Conservation (phyloP, 92 coral and sea anemone genomes). For the Epizoanthus ramosus region DNA sequence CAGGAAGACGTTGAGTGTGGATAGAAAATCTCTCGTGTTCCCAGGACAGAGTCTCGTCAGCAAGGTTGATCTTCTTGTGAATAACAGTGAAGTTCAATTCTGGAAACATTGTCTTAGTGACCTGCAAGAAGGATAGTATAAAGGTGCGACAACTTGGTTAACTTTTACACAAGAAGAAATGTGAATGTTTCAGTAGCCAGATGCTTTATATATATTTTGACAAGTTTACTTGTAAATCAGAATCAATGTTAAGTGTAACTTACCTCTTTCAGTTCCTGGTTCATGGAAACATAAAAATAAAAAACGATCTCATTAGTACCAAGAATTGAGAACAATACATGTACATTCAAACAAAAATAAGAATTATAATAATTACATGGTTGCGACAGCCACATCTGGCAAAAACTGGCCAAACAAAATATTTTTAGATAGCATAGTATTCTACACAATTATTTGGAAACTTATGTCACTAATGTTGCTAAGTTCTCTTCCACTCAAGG, state of each 20-base stretch:
- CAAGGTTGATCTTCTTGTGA: constrained; percentile 93
- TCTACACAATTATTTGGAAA: too few species aligned
- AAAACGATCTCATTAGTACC: background rate
- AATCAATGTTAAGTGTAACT: constrained; percentile 5
- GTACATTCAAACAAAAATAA: too few species aligned
- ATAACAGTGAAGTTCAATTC: constrained; percentile 83
- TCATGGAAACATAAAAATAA: constrained; percentile 4
- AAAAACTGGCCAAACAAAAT: too few species aligned
- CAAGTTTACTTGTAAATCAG: too few species aligned
- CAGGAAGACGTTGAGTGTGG: constrained; percentile 93
- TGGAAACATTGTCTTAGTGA: constrained; percentile 74
- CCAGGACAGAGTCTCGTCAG: constrained; percentile 92
- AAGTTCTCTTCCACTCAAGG: constrained; percentile 64
- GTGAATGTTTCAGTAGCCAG: too few species aligned
- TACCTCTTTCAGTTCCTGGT: constrained; percentile 76
- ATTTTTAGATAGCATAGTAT: too few species aligned
- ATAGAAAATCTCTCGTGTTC: constrained; percentile 95
- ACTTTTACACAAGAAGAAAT: too few species aligned
- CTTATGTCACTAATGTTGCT: constrained; percentile 24
- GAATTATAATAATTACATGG: too few species aligned
- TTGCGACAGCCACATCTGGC: too few species aligned
- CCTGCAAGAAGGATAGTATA: constrained; percentile 50
- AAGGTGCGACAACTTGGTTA: background rate
- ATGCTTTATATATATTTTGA: too few species aligned
- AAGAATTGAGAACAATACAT: background rate